These are phyloP conservation scores for Notolepis coatsorum DNA, from an alignment of 2,797 vertebrate species.

Conservation along the genomic window DNA sequence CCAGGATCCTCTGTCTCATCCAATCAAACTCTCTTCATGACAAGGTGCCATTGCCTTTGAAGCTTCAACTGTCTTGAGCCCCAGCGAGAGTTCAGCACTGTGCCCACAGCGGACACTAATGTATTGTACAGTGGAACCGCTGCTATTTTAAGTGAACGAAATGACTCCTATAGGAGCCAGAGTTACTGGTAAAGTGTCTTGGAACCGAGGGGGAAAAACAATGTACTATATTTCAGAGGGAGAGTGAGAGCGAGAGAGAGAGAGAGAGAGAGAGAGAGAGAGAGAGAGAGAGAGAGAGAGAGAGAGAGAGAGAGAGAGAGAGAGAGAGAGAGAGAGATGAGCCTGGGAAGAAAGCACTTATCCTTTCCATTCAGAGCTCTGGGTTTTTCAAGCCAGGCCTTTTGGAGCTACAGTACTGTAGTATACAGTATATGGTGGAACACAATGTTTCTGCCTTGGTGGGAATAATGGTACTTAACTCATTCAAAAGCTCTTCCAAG, in stretches of 20 bases:
- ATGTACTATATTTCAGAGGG: slow-evolving; percentile 7
- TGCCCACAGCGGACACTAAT: not conserved
- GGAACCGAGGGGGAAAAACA: not conserved
- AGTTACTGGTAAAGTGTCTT: no score
- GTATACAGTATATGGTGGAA: not conserved
- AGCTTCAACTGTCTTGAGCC: not conserved
- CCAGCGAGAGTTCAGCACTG: not conserved
- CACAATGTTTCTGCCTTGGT: not conserved
- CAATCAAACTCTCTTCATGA: not conserved
- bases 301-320: no score
- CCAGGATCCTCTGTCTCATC: no score
- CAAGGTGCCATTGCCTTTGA: not conserved
- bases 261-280: not conserved
- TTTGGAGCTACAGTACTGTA: slow-evolving; percentile 5
- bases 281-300: no score
- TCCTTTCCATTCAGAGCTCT: no score
- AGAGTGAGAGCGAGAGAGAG: not conserved
- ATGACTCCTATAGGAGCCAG: no score
- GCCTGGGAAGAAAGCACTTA: no score
- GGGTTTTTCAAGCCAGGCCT: not conserved
- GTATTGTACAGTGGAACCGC: no score
- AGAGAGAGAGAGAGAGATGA: no score
- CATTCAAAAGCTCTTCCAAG: not conserved
- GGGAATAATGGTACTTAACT: not conserved
- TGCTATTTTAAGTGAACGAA: no score